phyloP scores from a whole-genome alignment of 2,888 invertebrate species.

The Heliconius erato region DNA sequence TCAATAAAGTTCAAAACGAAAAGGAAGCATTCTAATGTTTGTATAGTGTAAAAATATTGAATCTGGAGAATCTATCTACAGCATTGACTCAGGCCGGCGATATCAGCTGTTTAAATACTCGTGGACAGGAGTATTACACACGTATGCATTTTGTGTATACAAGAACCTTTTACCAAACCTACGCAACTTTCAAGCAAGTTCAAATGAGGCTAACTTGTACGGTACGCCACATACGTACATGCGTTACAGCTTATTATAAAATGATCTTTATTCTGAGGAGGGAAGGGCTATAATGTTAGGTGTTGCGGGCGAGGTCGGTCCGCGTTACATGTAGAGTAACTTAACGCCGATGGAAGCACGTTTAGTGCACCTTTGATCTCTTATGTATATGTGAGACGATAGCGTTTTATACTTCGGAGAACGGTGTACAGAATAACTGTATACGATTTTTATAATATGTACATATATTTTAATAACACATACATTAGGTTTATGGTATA shows the following conservation, averaged over 20 bases:
- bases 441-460: slow-evolving; percentile 25
- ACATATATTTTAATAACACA: slow-evolving; percentile 13
- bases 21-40: slow-evolving; percentile 1
- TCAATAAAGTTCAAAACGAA: background rate
- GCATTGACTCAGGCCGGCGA: background rate
- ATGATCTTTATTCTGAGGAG: slow-evolving; percentile 11
- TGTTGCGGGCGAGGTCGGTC: background rate
- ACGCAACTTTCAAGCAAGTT: slow-evolving; percentile 48
- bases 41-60: slow-evolving; percentile 21
- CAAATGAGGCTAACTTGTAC: slow-evolving; percentile 48
- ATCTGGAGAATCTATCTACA: background rate
- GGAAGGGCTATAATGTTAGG: slow-evolving; percentile 18
- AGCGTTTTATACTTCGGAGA: slow-evolving; percentile 56
- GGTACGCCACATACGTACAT: slow-evolving; percentile 40
- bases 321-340: slow-evolving; percentile 48
- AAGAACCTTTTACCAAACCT: slow-evolving; percentile 50
- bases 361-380: slow-evolving; percentile 60
- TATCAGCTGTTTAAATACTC: slow-evolving; percentile 40
- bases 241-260: slow-evolving; percentile 10
- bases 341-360: slow-evolving; percentile 55
- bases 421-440: slow-evolving; percentile 39
- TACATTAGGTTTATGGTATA: background rate
- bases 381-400: slow-evolving; percentile 51
- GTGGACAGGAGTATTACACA: slow-evolving; percentile 15
- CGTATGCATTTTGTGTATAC: slow-evolving; percentile 31